Conservation (phyloP, 2,888 invertebrate species). For the Cosmia pyralina region DNA sequence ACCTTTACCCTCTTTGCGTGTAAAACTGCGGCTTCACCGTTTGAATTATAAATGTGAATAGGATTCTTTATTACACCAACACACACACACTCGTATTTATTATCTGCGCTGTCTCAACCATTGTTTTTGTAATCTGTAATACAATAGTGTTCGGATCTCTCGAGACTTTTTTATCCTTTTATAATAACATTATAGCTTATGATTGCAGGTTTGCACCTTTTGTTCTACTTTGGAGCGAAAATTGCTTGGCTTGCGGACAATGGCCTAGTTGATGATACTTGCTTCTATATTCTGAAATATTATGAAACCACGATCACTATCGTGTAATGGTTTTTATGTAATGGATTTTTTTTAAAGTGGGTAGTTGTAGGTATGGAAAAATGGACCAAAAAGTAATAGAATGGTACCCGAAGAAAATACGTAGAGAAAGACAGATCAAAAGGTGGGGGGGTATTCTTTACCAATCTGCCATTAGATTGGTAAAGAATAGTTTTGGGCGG, state of each 20-base stretch:
- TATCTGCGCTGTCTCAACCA: conserved; percentile 27
- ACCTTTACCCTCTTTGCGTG: conserved; percentile 65
- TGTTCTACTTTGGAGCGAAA: conserved; percentile 11
- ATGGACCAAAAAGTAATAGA: too few relatives aligned
- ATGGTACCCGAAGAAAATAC: too few relatives aligned
- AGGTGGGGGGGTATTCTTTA: too few relatives aligned
- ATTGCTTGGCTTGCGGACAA: neutral
- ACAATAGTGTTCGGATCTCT: conserved; percentile 57
- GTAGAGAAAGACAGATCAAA: too few relatives aligned
- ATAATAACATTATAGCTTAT: neutral
- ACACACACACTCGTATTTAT: conserved; percentile 35
- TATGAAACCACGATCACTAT: neutral
- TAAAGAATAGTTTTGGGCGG: too few relatives aligned
- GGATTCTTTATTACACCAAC: conserved; percentile 52
- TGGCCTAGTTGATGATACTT: neutral
- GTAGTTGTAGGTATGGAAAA: too few relatives aligned
- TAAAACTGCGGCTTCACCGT: conserved; percentile 52
- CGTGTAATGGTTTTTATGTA: too few relatives aligned
- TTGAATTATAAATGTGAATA: conserved; percentile 66
- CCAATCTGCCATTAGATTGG: too few relatives aligned
- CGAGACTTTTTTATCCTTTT: conserved; percentile 24
- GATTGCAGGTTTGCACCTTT: conserved; percentile 11
- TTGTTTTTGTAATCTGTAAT: conserved; percentile 59
- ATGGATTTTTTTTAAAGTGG: too few relatives aligned
- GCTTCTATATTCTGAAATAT: neutral